These are phyloP conservation scores for Polypedilum pembai DNA, from an alignment of 1,140 invertebrate species.

Conservation along the genomic window DNA sequence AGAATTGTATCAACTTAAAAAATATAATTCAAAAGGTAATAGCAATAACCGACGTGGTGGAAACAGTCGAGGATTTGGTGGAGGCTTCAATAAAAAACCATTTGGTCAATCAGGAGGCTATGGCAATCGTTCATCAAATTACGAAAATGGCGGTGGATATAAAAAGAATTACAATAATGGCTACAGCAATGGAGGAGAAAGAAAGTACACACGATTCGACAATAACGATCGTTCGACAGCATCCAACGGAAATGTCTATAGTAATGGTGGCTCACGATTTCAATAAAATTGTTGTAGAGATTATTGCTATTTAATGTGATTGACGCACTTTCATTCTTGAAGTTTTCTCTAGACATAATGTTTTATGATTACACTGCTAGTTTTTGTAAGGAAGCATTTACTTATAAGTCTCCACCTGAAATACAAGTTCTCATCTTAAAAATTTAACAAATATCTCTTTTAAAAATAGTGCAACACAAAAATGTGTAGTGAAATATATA, in stretches of 20 bases:
- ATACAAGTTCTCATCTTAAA: too few species aligned
- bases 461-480: too few species aligned
- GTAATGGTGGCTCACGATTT: background rate
- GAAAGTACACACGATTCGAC: background rate
- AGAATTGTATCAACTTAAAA: constrained; percentile 21
- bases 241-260: background rate
- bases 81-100: background rate
- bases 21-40: background rate
- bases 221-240: background rate
- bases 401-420: too few species aligned
- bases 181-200: background rate
- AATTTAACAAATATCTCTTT: too few species aligned
- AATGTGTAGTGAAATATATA: too few species aligned
- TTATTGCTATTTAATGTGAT: background rate
- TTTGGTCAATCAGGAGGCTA: background rate
- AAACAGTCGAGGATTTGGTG: background rate
- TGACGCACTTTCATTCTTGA: too few species aligned
- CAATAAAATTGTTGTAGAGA: background rate
- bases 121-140: background rate
- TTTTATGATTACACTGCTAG: background rate
- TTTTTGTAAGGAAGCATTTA: background rate
- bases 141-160: background rate
- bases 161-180: background rate
- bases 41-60: background rate
- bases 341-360: too few species aligned